Evolutionary conservation across 2,113 vertebrate genomes (phyloP).

Genomic region (Passer montanus): DNA sequence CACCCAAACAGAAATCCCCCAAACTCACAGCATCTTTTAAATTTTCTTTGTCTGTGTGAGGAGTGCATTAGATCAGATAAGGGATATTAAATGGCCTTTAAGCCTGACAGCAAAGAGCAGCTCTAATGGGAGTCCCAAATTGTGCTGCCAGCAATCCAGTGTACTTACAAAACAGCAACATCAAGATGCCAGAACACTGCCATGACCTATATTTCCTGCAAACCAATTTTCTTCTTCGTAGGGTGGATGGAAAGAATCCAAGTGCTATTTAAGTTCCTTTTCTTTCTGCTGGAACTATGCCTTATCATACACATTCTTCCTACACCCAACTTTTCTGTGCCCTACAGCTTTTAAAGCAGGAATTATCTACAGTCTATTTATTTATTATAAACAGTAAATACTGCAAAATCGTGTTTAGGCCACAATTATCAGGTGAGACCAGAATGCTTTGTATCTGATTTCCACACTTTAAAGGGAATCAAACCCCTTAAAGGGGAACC

Average conservation of each 20-base stretch:
- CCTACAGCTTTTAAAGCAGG: background rate
- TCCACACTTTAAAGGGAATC: background rate
- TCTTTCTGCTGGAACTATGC: conserved; percentile 20
- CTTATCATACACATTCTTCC: background rate
- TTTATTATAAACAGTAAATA: conserved; percentile 23
- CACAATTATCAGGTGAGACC: background rate
- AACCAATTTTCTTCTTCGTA: conserved; percentile 77
- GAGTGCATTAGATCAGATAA: conserved; percentile 69
- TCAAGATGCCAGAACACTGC: conserved; percentile 65
- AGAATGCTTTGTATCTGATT: background rate
- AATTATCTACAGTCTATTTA: conserved; percentile 26
- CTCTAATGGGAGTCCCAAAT: conserved; percentile 70
- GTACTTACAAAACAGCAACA: conserved; percentile 63
- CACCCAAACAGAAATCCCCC: background rate
- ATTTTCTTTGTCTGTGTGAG: conserved; percentile 52
- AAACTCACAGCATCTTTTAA: background rate
- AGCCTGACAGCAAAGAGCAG: conserved; percentile 72
- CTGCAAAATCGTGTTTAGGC: background rate
- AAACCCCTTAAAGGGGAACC: background rate
- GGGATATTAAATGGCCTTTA: conserved; percentile 75
- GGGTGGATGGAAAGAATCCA: conserved; percentile 71
- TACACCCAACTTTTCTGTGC: background rate
- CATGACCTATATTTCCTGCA: conserved; percentile 74
- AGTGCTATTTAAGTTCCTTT: conserved; percentile 46
- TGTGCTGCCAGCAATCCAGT: conserved; percentile 67